These are phyloP conservation scores for Accipiter cooperii DNA, from an alignment of 2,113 vertebrate genomes.

Conservation along the genomic window DNA sequence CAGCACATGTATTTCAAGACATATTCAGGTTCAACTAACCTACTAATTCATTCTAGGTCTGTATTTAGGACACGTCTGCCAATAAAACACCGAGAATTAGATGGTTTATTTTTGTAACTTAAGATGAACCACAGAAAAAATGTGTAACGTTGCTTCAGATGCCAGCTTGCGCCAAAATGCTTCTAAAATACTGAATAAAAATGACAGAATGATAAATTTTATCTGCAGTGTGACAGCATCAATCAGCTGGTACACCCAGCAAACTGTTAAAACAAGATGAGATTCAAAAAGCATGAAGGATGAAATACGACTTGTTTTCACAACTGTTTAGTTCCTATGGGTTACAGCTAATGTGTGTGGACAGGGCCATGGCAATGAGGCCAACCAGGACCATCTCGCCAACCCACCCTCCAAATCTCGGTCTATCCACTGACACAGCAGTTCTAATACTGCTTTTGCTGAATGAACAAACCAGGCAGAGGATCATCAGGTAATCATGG, in stretches of 20 bases:
- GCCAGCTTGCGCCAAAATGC: neutral
- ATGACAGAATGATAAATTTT: neutral
- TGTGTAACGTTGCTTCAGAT: neutral
- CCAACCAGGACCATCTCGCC: neutral
- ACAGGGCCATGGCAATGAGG: neutral
- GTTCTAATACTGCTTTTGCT: neutral
- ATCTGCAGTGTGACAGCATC: conserved; percentile 4
- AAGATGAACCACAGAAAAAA: neutral
- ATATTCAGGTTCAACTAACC: neutral
- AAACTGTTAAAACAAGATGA: neutral
- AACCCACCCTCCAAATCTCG: neutral
- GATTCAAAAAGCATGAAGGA: neutral
- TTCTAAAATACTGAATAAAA: neutral
- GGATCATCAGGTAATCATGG: neutral
- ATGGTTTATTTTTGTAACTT: neutral
- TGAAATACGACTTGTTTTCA: neutral
- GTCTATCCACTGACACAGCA: neutral
- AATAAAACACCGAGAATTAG: neutral
- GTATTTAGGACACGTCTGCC: neutral
- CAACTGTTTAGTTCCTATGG: neutral
- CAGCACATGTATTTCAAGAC: neutral
- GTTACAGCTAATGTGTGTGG: neutral
- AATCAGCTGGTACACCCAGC: neutral
- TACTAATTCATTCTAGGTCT: neutral
- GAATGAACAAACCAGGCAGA: neutral